Conservation (phyloP, 2,888 invertebrate genomes). For the Tenthredo amoena region DNA sequence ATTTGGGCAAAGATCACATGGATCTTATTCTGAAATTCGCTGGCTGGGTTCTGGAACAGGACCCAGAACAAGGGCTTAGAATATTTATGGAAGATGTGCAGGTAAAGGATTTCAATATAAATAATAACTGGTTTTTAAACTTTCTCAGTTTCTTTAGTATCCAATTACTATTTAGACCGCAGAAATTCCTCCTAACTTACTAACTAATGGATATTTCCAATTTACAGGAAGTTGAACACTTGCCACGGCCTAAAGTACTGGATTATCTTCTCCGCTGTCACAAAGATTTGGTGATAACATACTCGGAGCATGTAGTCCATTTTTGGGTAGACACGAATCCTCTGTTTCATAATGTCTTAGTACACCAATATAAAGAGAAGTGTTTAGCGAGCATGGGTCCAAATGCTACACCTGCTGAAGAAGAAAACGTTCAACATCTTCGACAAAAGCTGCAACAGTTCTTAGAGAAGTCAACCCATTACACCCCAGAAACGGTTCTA, state of each 20-base stretch:
- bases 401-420: slow-evolving; percentile 76
- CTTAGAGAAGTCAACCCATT: slow-evolving; percentile 89
- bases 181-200: background rate
- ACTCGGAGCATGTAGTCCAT: slow-evolving; percentile 95
- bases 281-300: slow-evolving; percentile 91
- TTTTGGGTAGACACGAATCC: slow-evolving; percentile 93
- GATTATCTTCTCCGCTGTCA: slow-evolving; percentile 93
- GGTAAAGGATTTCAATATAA: slow-evolving; percentile 59
- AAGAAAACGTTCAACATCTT: slow-evolving; percentile 80
- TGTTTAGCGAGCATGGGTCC: slow-evolving; percentile 71
- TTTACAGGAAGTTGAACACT: slow-evolving; percentile 89
- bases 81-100: slow-evolving; percentile 79
- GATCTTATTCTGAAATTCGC: slow-evolving; percentile 96
- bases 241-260: slow-evolving; percentile 93
- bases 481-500: slow-evolving; percentile 92
- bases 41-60: slow-evolving; percentile 92
- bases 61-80: slow-evolving; percentile 93
- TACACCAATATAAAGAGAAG: slow-evolving; percentile 93
- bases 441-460: slow-evolving; percentile 87
- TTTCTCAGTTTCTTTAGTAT: background rate
- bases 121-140: background rate
- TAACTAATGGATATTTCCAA: slow-evolving; percentile 22
- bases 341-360: slow-evolving; percentile 93
- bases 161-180: slow-evolving; percentile 13
- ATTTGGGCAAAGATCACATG: slow-evolving; percentile 88